Percentiles rank a stretch among this genome's conserved stretches.
These are phyloP conservation scores for Clanis bilineata DNA, from an alignment of 2,888 invertebrate genomes.

Conservation along the genomic window DNA sequence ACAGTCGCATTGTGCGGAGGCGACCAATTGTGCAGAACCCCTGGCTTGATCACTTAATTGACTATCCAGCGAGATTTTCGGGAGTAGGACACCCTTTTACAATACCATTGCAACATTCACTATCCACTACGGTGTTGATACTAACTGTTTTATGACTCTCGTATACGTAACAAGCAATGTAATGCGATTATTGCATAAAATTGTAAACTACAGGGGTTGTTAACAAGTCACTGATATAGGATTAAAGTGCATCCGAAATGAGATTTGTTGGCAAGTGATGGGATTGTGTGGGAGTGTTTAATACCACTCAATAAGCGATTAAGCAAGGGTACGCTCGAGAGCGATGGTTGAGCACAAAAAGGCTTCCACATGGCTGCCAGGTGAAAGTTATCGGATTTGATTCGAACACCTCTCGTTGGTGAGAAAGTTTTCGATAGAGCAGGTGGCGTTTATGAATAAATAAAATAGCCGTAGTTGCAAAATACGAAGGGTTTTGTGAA, in stretches of 20 bases:
- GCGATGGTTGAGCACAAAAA: slow-evolving; percentile 50
- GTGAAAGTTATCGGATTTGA: slow-evolving; percentile 50
- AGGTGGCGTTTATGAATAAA: neutral
- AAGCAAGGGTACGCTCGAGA: slow-evolving; percentile 56
- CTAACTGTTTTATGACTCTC: fast-evolving
- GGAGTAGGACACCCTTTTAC: slow-evolving; percentile 39
- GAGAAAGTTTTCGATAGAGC: slow-evolving; percentile 8
- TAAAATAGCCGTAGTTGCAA: no score
- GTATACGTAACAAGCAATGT: neutral
- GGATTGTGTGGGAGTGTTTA: slow-evolving; percentile 68
- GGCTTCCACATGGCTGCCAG: slow-evolving; percentile 38
- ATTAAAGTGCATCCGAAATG: slow-evolving; percentile 76
- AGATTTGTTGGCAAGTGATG: slow-evolving; percentile 74
- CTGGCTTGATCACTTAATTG: slow-evolving; percentile 80
- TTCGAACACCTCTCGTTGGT: slow-evolving; percentile 27
- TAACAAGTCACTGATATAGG: slow-evolving; percentile 35
- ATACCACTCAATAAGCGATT: slow-evolving; percentile 70
- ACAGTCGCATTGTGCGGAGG: slow-evolving; percentile 72
- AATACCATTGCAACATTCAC: slow-evolving; percentile 18
- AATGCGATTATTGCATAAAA: neutral
- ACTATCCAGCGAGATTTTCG: slow-evolving; percentile 70
- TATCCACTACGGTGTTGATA: slow-evolving; percentile 39
- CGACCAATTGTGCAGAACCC: slow-evolving; percentile 79
- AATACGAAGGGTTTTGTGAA: no score
- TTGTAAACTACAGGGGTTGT: neutral